These are phyloP conservation scores for Melanerpes aurifrons DNA, from an alignment of 2,113 vertebrate genomes.

Conservation along the genomic window DNA sequence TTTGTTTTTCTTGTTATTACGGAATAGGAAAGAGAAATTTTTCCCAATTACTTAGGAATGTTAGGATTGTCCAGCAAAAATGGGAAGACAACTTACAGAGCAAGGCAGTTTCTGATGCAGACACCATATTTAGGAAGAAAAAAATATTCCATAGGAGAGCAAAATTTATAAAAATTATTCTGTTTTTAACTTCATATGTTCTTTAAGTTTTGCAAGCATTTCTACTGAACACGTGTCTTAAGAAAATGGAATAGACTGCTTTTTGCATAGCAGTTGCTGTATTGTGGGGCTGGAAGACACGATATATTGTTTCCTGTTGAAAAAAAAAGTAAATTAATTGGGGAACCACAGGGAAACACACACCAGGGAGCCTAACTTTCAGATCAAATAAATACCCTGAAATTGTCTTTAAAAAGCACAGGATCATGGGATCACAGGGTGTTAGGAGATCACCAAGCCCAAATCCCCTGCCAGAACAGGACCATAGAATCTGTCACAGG, in stretches of 20 bases:
- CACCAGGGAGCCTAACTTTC: not conserved
- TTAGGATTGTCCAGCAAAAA: not conserved
- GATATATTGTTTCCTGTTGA: not conserved
- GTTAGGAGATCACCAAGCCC: too few relatives aligned
- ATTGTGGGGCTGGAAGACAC: not conserved
- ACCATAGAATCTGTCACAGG: too few relatives aligned
- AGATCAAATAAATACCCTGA: not conserved
- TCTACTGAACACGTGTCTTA: not conserved
- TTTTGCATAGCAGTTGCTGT: not conserved
- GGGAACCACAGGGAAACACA: not conserved
- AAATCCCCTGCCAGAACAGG: too few relatives aligned
- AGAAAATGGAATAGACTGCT: not conserved
- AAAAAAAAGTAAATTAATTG: not conserved
- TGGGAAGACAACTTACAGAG: not conserved
- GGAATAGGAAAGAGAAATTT: not conserved
- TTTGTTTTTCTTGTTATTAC: not conserved
- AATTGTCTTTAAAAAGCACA: not conserved
- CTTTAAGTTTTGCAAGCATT: not conserved
- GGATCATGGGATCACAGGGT: too few relatives aligned
- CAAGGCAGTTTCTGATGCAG: not conserved
- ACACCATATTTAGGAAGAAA: not conserved
- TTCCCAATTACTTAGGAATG: not conserved
- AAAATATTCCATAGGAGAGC: not conserved
- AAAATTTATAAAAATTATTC: not conserved
- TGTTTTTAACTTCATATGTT: not conserved